phyloP scores from a whole-genome alignment of 2,888 invertebrate species.

The Mythimna lalbum region DNA sequence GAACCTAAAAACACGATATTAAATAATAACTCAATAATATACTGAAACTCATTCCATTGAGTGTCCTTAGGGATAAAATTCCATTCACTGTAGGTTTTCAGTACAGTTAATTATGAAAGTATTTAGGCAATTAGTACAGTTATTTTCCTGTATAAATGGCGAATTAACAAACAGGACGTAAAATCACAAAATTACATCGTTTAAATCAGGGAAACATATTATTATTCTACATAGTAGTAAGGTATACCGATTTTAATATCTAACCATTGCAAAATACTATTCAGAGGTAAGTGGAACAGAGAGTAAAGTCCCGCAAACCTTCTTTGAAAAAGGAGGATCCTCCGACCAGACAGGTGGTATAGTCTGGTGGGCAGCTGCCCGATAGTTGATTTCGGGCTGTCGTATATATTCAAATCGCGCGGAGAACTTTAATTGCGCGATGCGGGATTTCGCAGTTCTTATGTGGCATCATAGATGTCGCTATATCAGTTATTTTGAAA shows the following conservation, averaged over 20 bases:
- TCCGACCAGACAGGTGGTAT: too few species aligned
- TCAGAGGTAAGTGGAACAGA: too few species aligned
- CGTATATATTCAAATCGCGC: too few species aligned
- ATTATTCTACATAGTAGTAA: background rate
- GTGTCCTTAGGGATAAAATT: background rate
- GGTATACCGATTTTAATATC: background rate
- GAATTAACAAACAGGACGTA: background rate
- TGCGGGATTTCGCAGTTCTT: too few species aligned
- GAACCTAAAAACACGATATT: background rate
- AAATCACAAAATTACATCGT: background rate
- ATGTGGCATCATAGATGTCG: too few species aligned
- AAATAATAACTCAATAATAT: background rate
- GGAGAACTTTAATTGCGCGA: too few species aligned
- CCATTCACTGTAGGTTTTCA: conserved; percentile 20
- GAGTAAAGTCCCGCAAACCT: too few species aligned
- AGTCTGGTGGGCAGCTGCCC: too few species aligned
- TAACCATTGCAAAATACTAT: background rate
- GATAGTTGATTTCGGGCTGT: too few species aligned
- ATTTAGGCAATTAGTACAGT: conserved; percentile 4
- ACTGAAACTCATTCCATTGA: conserved; percentile 8
- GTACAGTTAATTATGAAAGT: conserved; percentile 5
- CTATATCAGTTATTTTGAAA: background rate
- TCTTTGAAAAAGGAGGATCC: too few species aligned
- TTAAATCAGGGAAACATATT: conserved; percentile 40
- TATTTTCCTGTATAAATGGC: conserved; percentile 13